Conservation (phyloP, 1,140 invertebrate species). For the Akabosia matsudoensis region DNA sequence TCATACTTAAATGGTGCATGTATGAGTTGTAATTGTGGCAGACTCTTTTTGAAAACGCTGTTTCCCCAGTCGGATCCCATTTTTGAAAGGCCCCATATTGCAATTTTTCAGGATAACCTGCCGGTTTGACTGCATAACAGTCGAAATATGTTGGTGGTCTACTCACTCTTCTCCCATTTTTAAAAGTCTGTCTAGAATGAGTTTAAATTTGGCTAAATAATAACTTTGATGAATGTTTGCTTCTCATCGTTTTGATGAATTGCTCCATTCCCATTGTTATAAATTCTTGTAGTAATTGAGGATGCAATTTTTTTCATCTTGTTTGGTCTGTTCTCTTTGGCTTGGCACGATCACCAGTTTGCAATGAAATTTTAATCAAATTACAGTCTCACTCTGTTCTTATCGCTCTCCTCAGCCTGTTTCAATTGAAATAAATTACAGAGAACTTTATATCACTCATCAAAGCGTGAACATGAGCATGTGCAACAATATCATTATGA, state of each 20-base stretch:
- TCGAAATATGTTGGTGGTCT: background rate
- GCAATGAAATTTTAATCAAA: background rate
- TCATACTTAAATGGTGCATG: background rate
- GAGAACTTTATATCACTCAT: background rate
- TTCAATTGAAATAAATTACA: background rate
- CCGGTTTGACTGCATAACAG: no score
- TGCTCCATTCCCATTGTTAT: background rate
- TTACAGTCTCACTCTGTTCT: no score
- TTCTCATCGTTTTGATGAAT: background rate
- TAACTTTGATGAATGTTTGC: background rate
- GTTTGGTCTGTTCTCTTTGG: background rate
- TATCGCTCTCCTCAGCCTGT: no score
- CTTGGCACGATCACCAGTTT: background rate
- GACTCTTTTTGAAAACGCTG: background rate
- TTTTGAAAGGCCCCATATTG: background rate
- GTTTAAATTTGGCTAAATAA: background rate
- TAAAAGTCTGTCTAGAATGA: background rate
- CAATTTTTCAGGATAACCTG: background rate
- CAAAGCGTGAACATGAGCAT: background rate
- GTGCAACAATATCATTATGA: background rate
- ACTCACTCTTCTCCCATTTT: no score
- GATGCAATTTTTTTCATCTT: background rate
- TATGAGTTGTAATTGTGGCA: background rate
- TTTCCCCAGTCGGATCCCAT: constrained; percentile 5
- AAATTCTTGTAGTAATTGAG: background rate